Evolutionary conservation across 2,888 invertebrate species (phyloP).

Genomic region (Drosophila mulleri): DNA sequence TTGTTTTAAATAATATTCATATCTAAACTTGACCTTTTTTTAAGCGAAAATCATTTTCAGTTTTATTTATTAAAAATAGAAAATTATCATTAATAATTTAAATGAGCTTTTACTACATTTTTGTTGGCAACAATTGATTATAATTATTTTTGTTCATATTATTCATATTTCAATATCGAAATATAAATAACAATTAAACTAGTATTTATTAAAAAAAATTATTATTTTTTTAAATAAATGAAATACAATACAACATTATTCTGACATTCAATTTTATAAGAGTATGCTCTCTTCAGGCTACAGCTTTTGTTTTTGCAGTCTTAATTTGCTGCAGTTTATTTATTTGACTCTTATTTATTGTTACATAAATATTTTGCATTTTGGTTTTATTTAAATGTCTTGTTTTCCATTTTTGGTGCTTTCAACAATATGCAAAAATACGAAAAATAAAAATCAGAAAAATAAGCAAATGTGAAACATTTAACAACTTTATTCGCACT

Average conservation of each 20-base stretch:
- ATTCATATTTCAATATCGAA: too few relatives aligned
- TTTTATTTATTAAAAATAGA: too few relatives aligned
- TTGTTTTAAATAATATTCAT: too few relatives aligned
- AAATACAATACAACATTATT: neutral
- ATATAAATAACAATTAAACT: too few relatives aligned
- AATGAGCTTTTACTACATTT: too few relatives aligned
- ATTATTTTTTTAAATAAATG: too few relatives aligned
- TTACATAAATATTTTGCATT: constrained; percentile 14
- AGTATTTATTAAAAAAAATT: neutral
- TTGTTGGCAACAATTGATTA: too few relatives aligned
- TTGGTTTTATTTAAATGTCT: constrained; percentile 25
- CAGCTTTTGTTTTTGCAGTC: neutral
- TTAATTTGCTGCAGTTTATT: constrained; percentile 8
- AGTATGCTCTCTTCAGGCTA: neutral
- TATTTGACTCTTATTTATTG: constrained; percentile 18
- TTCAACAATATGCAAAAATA: constrained; percentile 28
- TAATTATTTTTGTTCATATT: too few relatives aligned
- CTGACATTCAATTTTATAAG: neutral
- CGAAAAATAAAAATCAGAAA: constrained; percentile 2
- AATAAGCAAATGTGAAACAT: constrained; percentile 25
- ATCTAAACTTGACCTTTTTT: too few relatives aligned
- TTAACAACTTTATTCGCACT: constrained; percentile 42
- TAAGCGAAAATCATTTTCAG: too few relatives aligned
- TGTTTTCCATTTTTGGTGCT: constrained; percentile 28
- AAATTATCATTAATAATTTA: too few relatives aligned